Evolutionary conservation across 2,888 invertebrate species (phyloP).

Genomic region (Stenoptilia bipunctidactyla): DNA sequence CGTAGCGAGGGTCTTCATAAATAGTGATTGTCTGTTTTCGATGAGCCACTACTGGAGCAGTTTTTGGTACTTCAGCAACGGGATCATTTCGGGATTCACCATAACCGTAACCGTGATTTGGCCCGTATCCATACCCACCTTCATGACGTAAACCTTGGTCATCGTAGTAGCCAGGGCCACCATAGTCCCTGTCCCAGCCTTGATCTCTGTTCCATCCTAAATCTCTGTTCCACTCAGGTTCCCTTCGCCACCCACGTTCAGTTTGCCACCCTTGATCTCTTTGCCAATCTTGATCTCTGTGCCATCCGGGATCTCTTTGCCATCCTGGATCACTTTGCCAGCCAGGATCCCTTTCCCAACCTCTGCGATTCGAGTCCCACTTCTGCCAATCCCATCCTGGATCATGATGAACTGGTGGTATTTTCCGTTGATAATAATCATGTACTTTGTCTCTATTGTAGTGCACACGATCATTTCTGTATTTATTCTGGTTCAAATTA

Average conservation of each 20-base stretch:
- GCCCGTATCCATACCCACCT: slow-evolving; percentile 50
- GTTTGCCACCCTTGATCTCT: slow-evolving; percentile 30
- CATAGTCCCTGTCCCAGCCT: slow-evolving; percentile 42
- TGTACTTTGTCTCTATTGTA: slow-evolving; percentile 45
- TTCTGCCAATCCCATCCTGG: slow-evolving; percentile 45
- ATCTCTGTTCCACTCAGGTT: slow-evolving; percentile 26
- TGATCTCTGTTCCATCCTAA: slow-evolving; percentile 27
- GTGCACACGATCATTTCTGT: slow-evolving; percentile 44
- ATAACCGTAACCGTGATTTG: slow-evolving; percentile 50
- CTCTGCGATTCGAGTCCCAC: slow-evolving; percentile 36
- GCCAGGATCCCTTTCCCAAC: slow-evolving; percentile 25
- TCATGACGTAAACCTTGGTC: slow-evolving; percentile 49
- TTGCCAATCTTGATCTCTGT: slow-evolving; percentile 27
- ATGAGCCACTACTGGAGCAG: slow-evolving; percentile 50
- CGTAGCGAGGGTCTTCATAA: slow-evolving; percentile 62
- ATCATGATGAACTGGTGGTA: slow-evolving; percentile 22
- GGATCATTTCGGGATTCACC: slow-evolving; percentile 45
- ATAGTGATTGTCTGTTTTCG: slow-evolving; percentile 64
- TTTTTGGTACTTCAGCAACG: slow-evolving; percentile 40
- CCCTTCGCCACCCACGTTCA: slow-evolving; percentile 31
- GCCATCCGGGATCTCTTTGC: slow-evolving; percentile 31
- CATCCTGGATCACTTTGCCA: slow-evolving; percentile 24
- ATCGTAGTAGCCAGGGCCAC: slow-evolving; percentile 53
- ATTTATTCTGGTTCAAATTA: slow-evolving; percentile 46
- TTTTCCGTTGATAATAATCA: slow-evolving; percentile 32